Conservation (phyloP, 2,113 vertebrate species). For the Cygnus buccinator region DNA sequence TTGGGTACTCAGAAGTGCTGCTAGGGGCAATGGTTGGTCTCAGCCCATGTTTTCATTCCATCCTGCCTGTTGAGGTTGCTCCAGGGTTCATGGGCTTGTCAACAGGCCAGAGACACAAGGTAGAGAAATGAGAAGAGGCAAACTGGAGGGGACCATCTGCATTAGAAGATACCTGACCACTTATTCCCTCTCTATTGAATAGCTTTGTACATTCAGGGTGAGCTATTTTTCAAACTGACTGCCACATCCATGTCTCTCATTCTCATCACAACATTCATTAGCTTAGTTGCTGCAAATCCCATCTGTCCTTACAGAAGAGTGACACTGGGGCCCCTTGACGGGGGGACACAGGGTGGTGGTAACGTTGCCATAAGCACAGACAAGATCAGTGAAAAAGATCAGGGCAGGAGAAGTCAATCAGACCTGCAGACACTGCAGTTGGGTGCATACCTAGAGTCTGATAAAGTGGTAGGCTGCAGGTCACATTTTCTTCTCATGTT, state of each 20-base stretch:
- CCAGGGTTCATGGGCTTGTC: not conserved
- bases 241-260: not conserved
- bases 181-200: not conserved
- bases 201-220: not conserved
- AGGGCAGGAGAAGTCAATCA: not conserved
- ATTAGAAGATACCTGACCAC: not conserved
- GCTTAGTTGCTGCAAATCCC: not conserved
- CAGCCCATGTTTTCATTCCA: not conserved
- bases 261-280: not conserved
- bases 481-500: not conserved
- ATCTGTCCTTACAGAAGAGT: not conserved
- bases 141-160: not conserved
- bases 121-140: not conserved
- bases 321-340: not conserved
- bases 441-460: not conserved
- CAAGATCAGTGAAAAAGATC: accelerated
- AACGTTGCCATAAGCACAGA: not conserved
- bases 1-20: not conserved
- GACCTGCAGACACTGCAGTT: not conserved
- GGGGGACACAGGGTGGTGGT: not conserved
- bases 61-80: not conserved
- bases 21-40: not conserved
- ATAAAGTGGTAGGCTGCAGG: not conserved
- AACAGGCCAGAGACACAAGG: not conserved
- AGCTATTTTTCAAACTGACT: not conserved